Evolutionary conservation across 2,888 invertebrate species (phyloP), one percentile per base, ranked within the genome.

Genomic region (Latrodectus hesperus): DNA sequence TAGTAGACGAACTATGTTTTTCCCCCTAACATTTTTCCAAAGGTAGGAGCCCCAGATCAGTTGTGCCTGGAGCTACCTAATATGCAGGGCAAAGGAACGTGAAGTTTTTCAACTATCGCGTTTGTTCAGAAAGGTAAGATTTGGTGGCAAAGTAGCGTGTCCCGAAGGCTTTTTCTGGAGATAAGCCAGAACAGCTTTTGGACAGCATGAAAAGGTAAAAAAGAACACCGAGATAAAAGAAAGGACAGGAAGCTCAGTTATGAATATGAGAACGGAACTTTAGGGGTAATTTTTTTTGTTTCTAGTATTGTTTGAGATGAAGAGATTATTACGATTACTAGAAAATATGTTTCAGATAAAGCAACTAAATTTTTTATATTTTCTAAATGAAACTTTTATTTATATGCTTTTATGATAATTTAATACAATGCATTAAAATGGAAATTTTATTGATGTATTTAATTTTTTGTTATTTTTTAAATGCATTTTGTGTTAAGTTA

Each of bases 181-280:
- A 74, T 74, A 74, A 74, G 73, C 55, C 22, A 53, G 53, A 53
- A 74, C 73, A 22, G 73, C 17, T 55, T 55, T 55, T 22, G 73
- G 73, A 74, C 53, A 22, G 12, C 22, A 51, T 49, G 49, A n/a
- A 72, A 72, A 16, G 70, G 17, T 17, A 22, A 38, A 26, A 26
- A 26, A 12, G 5, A 22, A 22, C 5, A 16, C 71, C n/a, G 51
- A 14, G 49, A 26, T 26, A 26, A 71, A 51, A 71, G 71, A 71
- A 71, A 71, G 51, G 51, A 71, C 71, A 71, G 71, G 71, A 71
- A 71, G 51, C 38, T 51, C 71, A 51, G 71, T 71, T 71, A 71
- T 26, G 51, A 71, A 71, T 71, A 71, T 49, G 49, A 71, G 51
- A 51, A 71, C 38, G 71, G 49, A 51, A 53, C n/a, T 74, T 74